Percentiles rank a stretch among this genome's conserved stretches.
These are phyloP conservation scores for Stenopsyche tienmushanensis DNA, from an alignment of 1,140 invertebrate genomes.

Conservation along the genomic window DNA sequence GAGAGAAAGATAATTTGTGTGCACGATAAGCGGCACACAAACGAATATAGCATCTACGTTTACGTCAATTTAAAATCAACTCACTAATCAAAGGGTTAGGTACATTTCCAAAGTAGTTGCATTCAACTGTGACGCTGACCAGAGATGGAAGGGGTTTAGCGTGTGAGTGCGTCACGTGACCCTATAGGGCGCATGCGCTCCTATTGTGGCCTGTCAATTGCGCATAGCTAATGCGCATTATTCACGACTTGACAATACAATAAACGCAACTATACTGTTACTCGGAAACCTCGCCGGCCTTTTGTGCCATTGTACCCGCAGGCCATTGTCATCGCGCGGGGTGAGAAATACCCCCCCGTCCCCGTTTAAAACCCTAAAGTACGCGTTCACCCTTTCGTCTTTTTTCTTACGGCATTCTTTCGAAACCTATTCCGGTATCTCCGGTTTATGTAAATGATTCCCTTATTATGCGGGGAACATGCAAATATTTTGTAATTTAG, in stretches of 20 bases:
- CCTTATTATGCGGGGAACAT: conserved; percentile 26
- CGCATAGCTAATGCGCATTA: conserved; percentile 31
- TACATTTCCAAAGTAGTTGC: no score
- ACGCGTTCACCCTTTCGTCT: conserved; percentile 2
- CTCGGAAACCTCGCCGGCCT: neutral
- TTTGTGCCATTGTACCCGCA: conserved; percentile 13
- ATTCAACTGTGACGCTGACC: no score
- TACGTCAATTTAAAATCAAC: no score
- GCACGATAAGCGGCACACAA: no score
- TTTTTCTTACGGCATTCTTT: neutral
- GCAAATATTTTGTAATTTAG: conserved; percentile 31
- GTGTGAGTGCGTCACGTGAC: conserved; percentile 19
- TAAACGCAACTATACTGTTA: conserved; percentile 16
- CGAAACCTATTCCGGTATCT: conserved; percentile 26
- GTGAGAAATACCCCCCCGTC: conserved; percentile 16
- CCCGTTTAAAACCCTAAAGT: conserved; percentile 7
- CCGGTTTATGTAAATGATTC: conserved; percentile 27
- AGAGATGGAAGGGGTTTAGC: no score
- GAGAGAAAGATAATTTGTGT: no score
- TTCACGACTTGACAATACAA: conserved; percentile 27
- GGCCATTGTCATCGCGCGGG: conserved; percentile 13
- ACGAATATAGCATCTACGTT: no score
- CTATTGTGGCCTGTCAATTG: conserved; percentile 26
- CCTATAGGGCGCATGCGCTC: conserved; percentile 13
- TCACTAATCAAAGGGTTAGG: no score